Conservation (phyloP, 2,888 invertebrate genomes). For the Dorcus parallelipipedus region DNA sequence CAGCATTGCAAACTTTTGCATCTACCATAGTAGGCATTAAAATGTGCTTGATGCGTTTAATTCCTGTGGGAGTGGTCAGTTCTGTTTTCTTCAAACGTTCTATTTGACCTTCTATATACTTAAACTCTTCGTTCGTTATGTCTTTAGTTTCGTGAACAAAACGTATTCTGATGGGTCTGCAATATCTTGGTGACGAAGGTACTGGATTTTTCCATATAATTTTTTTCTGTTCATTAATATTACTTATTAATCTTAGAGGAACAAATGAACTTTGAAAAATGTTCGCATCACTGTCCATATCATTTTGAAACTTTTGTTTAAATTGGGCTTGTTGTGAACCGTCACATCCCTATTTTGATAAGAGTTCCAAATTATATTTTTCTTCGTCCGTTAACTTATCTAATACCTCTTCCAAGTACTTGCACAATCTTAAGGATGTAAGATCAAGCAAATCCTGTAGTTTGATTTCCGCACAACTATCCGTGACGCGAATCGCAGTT, state of each 20-base stretch:
- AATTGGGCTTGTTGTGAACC: too few species aligned
- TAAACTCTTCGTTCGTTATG: slow-evolving; percentile 22
- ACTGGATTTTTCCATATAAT: slow-evolving; percentile 33
- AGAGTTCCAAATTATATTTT: too few species aligned
- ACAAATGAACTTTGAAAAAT: too few species aligned
- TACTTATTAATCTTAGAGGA: slow-evolving; percentile 3
- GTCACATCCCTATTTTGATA: too few species aligned
- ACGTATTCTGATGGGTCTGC: slow-evolving; percentile 26
- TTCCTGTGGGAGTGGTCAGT: background rate
- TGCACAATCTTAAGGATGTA: too few species aligned
- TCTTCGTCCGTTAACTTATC: too few species aligned
- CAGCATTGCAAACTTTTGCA: slow-evolving; percentile 24
- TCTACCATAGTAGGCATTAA: slow-evolving; percentile 18
- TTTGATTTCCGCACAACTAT: too few species aligned
- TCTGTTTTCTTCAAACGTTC: slow-evolving; percentile 2
- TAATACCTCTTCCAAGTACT: too few species aligned
- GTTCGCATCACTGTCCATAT: too few species aligned
- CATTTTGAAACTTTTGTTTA: too few species aligned
- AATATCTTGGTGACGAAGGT: slow-evolving; percentile 31
- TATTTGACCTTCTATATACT: slow-evolving; percentile 10
- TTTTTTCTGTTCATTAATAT: slow-evolving; percentile 12
- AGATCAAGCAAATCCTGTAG: too few species aligned
- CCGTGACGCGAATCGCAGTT: too few species aligned
- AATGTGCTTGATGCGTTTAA: slow-evolving; percentile 7
- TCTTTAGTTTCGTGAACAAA: slow-evolving; percentile 24